Base-by-base conservation (phyloP, 2,888 invertebrate species). In the Anodontia alba region DNA sequence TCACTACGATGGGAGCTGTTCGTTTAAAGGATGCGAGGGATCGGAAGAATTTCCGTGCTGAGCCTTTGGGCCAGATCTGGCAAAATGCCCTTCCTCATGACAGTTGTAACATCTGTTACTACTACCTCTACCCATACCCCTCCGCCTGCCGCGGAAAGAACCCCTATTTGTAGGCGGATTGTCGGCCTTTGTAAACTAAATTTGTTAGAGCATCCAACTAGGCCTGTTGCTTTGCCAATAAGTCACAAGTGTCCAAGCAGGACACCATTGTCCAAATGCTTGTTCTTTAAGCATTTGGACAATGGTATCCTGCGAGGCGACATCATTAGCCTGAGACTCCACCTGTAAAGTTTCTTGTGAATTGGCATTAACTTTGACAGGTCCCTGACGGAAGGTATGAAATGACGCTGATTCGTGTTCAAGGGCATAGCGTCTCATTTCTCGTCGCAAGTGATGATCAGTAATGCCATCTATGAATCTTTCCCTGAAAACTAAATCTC, bases 31-130 rank as follows among this genome's bases (percentile, higher is more conserved):
- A 5, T 51, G 17, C 51, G 8, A 10, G 20, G 51, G 3, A 12
- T 17, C 66, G 29, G 10, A 7, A 31, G 31, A 15, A 7, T 66
- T 15, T 29, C 5, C 29, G 17, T 12, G 3, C 17, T 66, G n/a
- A n/a, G 5, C 20, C 7, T 36, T 66, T 8, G 66, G 66, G 23
- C 66, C 10, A 8, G 12, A 12, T 7, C 66, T 7, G 7, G 66
- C 66, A 66, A 12, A 66, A 36, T 66, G 66, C 7, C 66, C 66
- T 66, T 66, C 66, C 29, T 29, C 66, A 7, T 66, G 31, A 20
- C 66, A 66, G 29, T 66, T 66, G 29, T 12, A 66, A 36, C 66
- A 66, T 7, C 8, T 5, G 20, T 51, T 51, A n/a, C 12, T 15
- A 5, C 20, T 12, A 12, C 26, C 10, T 3, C 29, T 17, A 26